phyloP scores from a whole-genome alignment of 2,113 vertebrate species.

The Setophaga coronata region DNA sequence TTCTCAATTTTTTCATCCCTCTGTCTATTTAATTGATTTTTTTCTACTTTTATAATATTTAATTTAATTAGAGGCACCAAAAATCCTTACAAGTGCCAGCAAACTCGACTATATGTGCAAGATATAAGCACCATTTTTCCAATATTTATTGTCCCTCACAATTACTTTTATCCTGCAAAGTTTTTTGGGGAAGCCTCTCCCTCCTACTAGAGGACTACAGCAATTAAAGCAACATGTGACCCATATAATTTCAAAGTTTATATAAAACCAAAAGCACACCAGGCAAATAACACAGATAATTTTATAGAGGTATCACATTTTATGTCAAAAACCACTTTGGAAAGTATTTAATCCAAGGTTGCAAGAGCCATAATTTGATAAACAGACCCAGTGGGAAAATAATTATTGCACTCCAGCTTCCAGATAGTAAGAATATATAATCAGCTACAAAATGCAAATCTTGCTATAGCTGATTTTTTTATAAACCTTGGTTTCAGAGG shows the following conservation, averaged over 20 bases:
- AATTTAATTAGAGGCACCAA: background rate
- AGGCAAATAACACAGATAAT: background rate
- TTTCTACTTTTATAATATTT: background rate
- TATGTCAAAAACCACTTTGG: background rate
- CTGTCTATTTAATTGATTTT: background rate
- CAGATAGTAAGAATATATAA: background rate
- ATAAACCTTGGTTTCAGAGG: slow-evolving; percentile 33
- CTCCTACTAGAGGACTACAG: background rate
- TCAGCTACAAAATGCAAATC: background rate
- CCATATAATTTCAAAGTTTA: background rate
- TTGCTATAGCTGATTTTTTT: slow-evolving; percentile 53
- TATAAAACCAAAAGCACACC: background rate
- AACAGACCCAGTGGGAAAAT: background rate
- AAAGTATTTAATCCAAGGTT: background rate
- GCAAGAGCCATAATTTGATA: background rate
- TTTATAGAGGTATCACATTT: background rate
- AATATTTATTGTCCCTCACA: background rate
- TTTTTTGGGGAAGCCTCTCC: background rate
- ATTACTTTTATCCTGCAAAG: background rate
- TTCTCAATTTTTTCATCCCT: background rate
- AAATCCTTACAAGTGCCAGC: background rate
- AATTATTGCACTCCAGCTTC: background rate
- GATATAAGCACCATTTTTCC: background rate
- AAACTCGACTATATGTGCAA: background rate
- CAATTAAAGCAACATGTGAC: background rate